Evolutionary conservation across 2,888 invertebrate genomes (phyloP), one percentile per base, ranked within the genome.

Genomic region (Xylocampa areola): DNA sequence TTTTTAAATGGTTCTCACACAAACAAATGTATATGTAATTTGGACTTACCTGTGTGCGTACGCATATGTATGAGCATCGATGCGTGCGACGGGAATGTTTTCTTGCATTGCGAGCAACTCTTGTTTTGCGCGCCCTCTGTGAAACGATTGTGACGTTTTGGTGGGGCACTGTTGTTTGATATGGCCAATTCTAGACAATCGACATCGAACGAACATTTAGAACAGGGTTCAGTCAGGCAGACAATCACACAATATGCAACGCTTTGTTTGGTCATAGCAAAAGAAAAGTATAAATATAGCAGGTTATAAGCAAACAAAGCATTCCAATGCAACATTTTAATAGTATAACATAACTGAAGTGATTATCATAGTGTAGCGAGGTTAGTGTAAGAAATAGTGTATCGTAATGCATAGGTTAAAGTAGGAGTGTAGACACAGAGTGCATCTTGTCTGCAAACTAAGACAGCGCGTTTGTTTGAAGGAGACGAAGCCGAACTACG

Each of bases 51-150:
- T 73, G 96, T 96, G 79, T 97, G 97, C 25, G 96, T 96, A 77
- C 96, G 93, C 88, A 96, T 95, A 84, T 97, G 97, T 78, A 97
- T 96, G 59, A 96, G 94, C 96, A 97, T 96, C 53, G 96, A 96
- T 48, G 96, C 96, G 85, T 96, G 96, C 48, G 97, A 97, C 54
- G 97, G 96, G 90, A 97, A 97, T 69, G 94, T 94, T 90, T 97
- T 97, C 84, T 95, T 95, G 91, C 97, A 97, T 60, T 95, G 94
- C 77, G 95, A 87, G 88, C 97, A 97, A 66, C 91, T 92, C 90
- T 95, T 95, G 86, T 92, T 94, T 82, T 94, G 92, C 81, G 88
- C 90, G 84, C 94, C 94, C 86, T 93, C 91, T 89, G 94, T 92
- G 92, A 94, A 93, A 92, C 94, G 92, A 91, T 94, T 94, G 91